A percentile compares a stretch with the other conserved stretches of the same genome.
Conservation (phyloP, 2,888 invertebrate genomes). For the Empis stercorea region DNA sequence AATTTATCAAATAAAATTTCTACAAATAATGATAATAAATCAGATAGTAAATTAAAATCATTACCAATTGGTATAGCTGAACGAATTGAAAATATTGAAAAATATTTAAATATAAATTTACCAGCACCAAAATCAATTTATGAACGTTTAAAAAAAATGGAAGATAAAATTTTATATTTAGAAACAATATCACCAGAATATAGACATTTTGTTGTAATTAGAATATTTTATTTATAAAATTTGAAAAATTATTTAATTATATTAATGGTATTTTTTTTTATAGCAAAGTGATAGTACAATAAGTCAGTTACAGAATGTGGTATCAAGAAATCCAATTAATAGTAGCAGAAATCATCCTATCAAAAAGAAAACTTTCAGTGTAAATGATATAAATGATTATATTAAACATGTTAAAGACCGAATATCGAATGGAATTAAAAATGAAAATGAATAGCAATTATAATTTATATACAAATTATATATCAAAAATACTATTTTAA, state of each 20-base stretch:
- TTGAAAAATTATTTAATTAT: not conserved
- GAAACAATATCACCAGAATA: constrained; percentile 75
- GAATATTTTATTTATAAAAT: not conserved
- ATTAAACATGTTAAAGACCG: too few relatives aligned
- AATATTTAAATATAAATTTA: constrained; percentile 38
- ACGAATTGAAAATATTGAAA: constrained; percentile 51
- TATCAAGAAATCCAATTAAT: too few relatives aligned
- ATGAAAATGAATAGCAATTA: too few relatives aligned
- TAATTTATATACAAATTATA: too few relatives aligned
- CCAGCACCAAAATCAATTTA: constrained; percentile 53
- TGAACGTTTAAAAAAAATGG: constrained; percentile 54
- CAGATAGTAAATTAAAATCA: constrained; percentile 1
- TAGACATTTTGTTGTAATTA: constrained; percentile 48
- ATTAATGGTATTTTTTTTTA: too few relatives aligned
- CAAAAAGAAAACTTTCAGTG: too few relatives aligned
- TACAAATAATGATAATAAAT: constrained; percentile 6
- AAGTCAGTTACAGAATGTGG: too few relatives aligned
- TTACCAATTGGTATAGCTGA: constrained; percentile 46
- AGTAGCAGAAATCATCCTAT: too few relatives aligned
- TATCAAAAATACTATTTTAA: too few relatives aligned
- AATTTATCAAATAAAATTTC: not conserved
- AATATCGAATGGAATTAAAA: too few relatives aligned
- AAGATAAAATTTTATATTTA: constrained; percentile 57
- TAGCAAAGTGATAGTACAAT: too few relatives aligned
- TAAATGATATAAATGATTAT: too few relatives aligned